Evolutionary conservation across 2,113 vertebrate species (phyloP).

Genomic region (Pycnonotus jocosus): DNA sequence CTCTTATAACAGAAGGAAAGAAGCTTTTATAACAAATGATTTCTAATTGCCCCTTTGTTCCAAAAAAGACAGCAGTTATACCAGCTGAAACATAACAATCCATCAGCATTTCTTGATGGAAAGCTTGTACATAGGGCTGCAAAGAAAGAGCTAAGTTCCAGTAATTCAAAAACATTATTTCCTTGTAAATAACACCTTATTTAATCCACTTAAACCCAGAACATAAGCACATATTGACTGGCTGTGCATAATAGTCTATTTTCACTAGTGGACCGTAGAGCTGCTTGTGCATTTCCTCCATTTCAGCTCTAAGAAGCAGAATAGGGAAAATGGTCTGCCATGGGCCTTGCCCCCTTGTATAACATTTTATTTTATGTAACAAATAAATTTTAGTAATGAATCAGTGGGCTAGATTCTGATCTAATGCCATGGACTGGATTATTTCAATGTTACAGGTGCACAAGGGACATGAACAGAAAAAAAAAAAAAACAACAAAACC

Average conservation of each 20-base stretch:
- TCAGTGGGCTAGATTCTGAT: neutral
- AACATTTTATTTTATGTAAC: neutral
- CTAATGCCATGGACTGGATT: neutral
- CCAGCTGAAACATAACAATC: constrained; percentile 74
- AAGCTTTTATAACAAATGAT: constrained; percentile 95
- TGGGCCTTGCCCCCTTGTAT: neutral
- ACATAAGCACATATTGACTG: constrained; percentile 14
- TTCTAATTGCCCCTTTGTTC: constrained; percentile 98
- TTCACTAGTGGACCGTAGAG: neutral
- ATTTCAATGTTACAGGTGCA: neutral
- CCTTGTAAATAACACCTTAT: constrained; percentile 55
- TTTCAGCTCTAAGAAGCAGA: neutral
- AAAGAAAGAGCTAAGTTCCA: constrained; percentile 65
- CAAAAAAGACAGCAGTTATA: constrained; percentile 76
- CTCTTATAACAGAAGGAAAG: constrained; percentile 81
- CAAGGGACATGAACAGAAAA: neutral
- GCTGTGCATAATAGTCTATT: neutral
- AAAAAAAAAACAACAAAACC: neutral
- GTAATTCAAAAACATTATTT: constrained; percentile 76
- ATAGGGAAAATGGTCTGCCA: neutral
- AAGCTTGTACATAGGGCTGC: constrained; percentile 73
- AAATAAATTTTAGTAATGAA: neutral
- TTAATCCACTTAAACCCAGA: constrained; percentile 52
- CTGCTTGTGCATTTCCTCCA: neutral
- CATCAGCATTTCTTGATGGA: constrained; percentile 75